Base-by-base conservation (phyloP, 1,140 invertebrate genomes). In the Drosophila azteca region DNA sequence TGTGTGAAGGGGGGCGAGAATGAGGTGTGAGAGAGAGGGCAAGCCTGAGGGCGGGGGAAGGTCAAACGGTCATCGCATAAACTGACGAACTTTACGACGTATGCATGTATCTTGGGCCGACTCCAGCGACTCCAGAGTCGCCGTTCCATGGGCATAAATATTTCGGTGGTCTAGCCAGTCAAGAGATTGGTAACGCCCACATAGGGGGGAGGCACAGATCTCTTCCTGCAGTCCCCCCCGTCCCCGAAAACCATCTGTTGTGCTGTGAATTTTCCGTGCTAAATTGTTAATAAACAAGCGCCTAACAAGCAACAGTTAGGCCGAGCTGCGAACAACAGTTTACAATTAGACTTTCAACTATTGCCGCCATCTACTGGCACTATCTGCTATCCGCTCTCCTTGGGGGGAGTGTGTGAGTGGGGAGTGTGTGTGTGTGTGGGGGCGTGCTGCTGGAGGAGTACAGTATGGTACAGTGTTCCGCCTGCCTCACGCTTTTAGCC, bases 201-300 rank as follows among this genome's bases (percentile, higher is more conserved):
- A 22, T 60, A 54, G 44, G 67, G 72, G 17, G 17, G 17, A 20
- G 1, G 17, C 17, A 20, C 17, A 48, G 41, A 64, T 48, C 17
- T 55, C 62, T 48, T 4, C 8, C 5, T 43, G 11, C 26, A 24
- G 3, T 24, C 24, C 31, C 7, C 50, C 46, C 8, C 26, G n/a
- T n/a, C 43, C 2, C 13, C 0, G 1, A 6, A 8, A 43, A 57
- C 69, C 51, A 65, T 69, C 15, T 17, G 24, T 49, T 57, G 61
- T 54, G 31, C 71, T 58, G 72, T 75, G 73, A 69, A 51, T 59
- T 66, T 52, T 66, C 62, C 84, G 82, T 77, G 82, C 84, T 85
- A 85, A 85, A 85, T 85, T 85, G 82, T 85, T 85, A 82, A 85
- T 85, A 85, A 85, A 87, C 82, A 87, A 85, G 83, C 83, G 74